Percentiles rank a stretch among this genome's conserved stretches.
Evolutionary conservation across 2,797 vertebrate species (phyloP).

Genomic region (Labeo calbasu): DNA sequence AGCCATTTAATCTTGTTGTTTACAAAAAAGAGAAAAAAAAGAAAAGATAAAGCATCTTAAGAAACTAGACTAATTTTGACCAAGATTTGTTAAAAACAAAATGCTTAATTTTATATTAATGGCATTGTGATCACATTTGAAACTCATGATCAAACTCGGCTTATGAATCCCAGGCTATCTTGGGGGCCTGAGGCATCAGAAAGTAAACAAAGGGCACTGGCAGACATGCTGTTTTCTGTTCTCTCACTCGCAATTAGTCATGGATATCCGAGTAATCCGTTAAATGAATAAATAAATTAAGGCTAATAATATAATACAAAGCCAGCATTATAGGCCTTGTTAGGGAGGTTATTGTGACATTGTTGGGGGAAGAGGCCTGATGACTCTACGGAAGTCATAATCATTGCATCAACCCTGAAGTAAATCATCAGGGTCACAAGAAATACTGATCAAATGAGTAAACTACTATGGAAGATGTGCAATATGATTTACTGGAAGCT

Average conservation of each 20-base stretch:
- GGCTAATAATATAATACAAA: constrained; percentile 20
- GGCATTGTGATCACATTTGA: constrained; percentile 39
- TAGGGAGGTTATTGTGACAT: neutral
- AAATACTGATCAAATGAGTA: constrained; percentile 23
- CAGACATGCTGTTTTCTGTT: neutral
- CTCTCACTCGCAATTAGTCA: neutral
- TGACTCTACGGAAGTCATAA: neutral
- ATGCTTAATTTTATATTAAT: neutral
- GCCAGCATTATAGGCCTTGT: neutral
- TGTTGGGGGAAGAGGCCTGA: neutral
- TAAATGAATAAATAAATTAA: neutral
- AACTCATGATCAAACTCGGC: constrained; percentile 41
- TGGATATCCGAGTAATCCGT: neutral
- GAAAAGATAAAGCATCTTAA: neutral
- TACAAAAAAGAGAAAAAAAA: neutral
- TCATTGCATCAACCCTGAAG: constrained; percentile 32
- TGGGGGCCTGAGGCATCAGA: neutral
- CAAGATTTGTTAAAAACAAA: neutral
- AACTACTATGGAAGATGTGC: constrained; percentile 4
- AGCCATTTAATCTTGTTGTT: neutral
- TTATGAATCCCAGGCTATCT: constrained; percentile 6
- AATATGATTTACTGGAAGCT: constrained; percentile 29
- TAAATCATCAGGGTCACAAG: constrained; percentile 28
- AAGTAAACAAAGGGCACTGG: neutral
- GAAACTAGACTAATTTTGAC: neutral